Conservation (phyloP, 2,888 invertebrate genomes). For the Acronicta aceris region DNA sequence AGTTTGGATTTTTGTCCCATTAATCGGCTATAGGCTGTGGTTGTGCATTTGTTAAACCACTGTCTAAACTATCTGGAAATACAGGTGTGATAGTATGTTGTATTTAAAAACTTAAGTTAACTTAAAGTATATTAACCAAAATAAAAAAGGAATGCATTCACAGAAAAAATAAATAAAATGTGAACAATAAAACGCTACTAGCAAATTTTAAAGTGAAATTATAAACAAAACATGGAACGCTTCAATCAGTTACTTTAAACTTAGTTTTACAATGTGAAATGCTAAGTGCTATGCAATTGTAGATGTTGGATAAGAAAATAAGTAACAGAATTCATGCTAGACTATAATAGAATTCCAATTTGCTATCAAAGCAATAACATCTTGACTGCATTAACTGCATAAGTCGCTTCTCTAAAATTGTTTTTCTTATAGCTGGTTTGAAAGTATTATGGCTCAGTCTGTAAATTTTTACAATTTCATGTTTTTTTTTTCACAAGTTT, state of each 20-base stretch:
- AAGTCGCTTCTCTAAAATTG: slow-evolving; percentile 36
- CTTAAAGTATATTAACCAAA: background rate
- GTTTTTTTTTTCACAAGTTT: no score
- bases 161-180: background rate
- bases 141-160: background rate
- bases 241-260: slow-evolving; percentile 32
- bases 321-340: slow-evolving; percentile 53
- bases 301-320: slow-evolving; percentile 55
- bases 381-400: slow-evolving; percentile 50
- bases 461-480: no score
- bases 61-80: no score
- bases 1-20: no score
- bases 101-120: no score
- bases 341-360: slow-evolving; percentile 59
- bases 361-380: slow-evolving; percentile 52
- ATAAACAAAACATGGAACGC: slow-evolving; percentile 31
- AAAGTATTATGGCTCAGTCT: background rate
- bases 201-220: slow-evolving; percentile 28
- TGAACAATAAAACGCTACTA: slow-evolving; percentile 7
- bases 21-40: no score
- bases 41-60: no score
- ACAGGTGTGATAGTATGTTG: no score
- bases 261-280: slow-evolving; percentile 42
- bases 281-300: slow-evolving; percentile 52
- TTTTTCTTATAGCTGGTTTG: slow-evolving; percentile 28